A percentile compares a stretch with the other conserved stretches of the same genome.
phyloP scores from a whole-genome alignment of 2,113 vertebrate species.

The Dissostichus mawsoni region DNA sequence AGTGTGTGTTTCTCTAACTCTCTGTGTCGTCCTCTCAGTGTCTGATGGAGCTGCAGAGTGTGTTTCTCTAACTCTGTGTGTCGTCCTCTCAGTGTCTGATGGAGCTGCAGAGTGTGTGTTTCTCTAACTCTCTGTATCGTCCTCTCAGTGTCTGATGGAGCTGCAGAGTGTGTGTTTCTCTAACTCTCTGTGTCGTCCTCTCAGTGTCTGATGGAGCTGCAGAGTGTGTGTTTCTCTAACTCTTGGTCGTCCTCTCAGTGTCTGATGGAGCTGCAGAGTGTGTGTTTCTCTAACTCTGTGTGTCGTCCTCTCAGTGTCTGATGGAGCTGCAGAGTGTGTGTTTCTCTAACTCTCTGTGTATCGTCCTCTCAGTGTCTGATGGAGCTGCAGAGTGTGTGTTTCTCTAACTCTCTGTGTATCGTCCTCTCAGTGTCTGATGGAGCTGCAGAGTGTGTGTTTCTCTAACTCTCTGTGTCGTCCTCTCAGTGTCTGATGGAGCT shows the following conservation, averaged over 20 bases:
- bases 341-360: no score
- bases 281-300: no score
- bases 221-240: conserved; percentile 66
- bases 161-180: conserved; percentile 83
- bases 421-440: conserved; percentile 89
- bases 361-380: conserved; percentile 87
- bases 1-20: conserved; percentile 39
- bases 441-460: conserved; percentile 86
- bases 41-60: conserved; percentile 92
- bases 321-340: conserved; percentile 89
- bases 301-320: conserved; percentile 85
- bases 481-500: conserved; percentile 93
- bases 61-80: no score
- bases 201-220: conserved; percentile 95
- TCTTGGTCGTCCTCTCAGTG: conserved; percentile 80
- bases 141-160: conserved; percentile 91
- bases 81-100: conserved; percentile 87
- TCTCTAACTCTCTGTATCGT: no score
- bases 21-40: conserved; percentile 80
- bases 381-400: conserved; percentile 87
- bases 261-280: conserved; percentile 92
- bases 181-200: no score
- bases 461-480: no score
- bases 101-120: conserved; percentile 87
- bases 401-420: no score